Evolutionary conservation across 2,113 vertebrate genomes (phyloP).

Genomic region (Danio rerio): GRCz12tu NC_133191.1:20407501-20408000

Average conservation of each 20-base stretch:
- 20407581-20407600: not conserved
- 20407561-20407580: slow-evolving; percentile 21
- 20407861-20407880: too few relatives aligned
- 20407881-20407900: too few relatives aligned
- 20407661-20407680: slow-evolving; percentile 7
- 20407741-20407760: not conserved
- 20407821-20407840: too few relatives aligned
- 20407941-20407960: too few relatives aligned
- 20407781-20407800: not conserved
- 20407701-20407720: not conserved
- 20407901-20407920: too few relatives aligned
- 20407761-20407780: not conserved
- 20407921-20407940: too few relatives aligned
- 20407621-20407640: slow-evolving; percentile 15
- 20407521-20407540: slow-evolving; percentile 6
- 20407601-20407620: not conserved
- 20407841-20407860: too few relatives aligned
- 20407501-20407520: slow-evolving; percentile 39
- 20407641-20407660: not conserved
- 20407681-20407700: not conserved
- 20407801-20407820: too few relatives aligned
- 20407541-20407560: slow-evolving; percentile 19
- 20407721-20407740: not conserved
- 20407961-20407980: too few relatives aligned
- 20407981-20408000: too few relatives aligned